phyloP scores from a whole-genome alignment of 2,888 invertebrate genomes.

The Plebejus argus region DNA sequence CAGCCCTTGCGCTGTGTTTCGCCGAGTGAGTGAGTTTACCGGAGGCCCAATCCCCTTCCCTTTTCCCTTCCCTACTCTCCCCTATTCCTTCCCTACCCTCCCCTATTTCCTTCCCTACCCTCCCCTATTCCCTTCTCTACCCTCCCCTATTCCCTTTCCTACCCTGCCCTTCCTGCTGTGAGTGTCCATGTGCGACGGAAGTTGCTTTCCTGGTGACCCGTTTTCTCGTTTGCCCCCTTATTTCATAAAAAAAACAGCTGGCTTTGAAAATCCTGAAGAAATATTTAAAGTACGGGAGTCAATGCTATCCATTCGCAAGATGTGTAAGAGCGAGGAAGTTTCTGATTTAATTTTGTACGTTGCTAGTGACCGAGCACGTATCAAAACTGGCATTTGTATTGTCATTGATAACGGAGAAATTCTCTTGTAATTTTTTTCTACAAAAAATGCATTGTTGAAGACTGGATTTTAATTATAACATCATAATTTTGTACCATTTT shows the following conservation, averaged over 20 bases:
- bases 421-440: conserved; percentile 47
- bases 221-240: too few relatives aligned
- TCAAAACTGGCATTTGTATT: conserved; percentile 90
- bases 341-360: conserved; percentile 95
- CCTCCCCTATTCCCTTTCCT: too few relatives aligned
- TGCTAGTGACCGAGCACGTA: conserved; percentile 91
- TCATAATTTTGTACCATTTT: neutral
- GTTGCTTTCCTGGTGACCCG: too few relatives aligned
- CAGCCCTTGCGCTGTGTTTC: too few relatives aligned
- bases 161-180: too few relatives aligned
- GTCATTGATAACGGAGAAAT: conserved; percentile 73
- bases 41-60: too few relatives aligned
- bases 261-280: conserved; percentile 84
- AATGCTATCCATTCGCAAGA: conserved; percentile 93
- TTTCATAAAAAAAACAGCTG: conserved; percentile 84
- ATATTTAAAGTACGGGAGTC: conserved; percentile 74
- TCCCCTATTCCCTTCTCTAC: too few relatives aligned
- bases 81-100: too few relatives aligned
- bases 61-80: too few relatives aligned
- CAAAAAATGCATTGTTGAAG: neutral
- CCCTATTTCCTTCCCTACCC: too few relatives aligned
- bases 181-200: too few relatives aligned
- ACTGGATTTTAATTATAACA: neutral
- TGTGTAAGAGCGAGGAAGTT: conserved; percentile 91
- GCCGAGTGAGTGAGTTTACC: too few relatives aligned